phyloP scores from a whole-genome alignment of 2,888 invertebrate genomes.

The Ectemnius continuus region DNA sequence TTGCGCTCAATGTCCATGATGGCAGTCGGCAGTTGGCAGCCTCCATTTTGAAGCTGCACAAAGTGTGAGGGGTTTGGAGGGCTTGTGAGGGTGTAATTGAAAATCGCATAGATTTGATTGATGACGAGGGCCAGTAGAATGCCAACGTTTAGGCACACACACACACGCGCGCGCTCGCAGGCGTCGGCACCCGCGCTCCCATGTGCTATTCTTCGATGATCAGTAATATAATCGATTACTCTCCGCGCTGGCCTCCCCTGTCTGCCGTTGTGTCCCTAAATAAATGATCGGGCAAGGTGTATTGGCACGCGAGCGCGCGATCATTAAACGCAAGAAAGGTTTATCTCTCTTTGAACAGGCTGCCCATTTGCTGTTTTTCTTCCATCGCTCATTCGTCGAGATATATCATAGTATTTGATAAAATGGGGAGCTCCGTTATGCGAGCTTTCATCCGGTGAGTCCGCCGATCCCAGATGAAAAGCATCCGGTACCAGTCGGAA shows the following conservation, averaged over 20 bases:
- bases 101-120: conserved; percentile 21
- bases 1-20: not conserved
- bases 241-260: conserved; percentile 10
- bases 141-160: not conserved
- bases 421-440: not conserved
- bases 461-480: not conserved
- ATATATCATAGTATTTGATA: not conserved
- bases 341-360: conserved; percentile 40
- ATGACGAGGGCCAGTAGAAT: conserved; percentile 9
- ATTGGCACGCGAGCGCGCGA: conserved; percentile 15
- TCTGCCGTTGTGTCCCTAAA: conserved; percentile 17
- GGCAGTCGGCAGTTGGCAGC: not conserved
- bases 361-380: conserved; percentile 5
- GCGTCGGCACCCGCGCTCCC: not conserved
- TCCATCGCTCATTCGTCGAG: not conserved
- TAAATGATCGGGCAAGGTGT: conserved; percentile 32
- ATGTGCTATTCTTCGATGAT: conserved; percentile 4
- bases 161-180: not conserved
- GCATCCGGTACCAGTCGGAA: not conserved
- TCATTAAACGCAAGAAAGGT: conserved; percentile 37
- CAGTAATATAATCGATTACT: conserved; percentile 11
- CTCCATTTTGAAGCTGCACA: not conserved
- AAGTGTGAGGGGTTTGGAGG: not conserved
- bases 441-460: not conserved
- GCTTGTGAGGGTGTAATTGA: not conserved